Percentiles rank a stretch among this genome's conserved stretches.
Evolutionary conservation across 2,113 vertebrate genomes (phyloP).

Genomic region (Camelus dromedarius): DNA sequence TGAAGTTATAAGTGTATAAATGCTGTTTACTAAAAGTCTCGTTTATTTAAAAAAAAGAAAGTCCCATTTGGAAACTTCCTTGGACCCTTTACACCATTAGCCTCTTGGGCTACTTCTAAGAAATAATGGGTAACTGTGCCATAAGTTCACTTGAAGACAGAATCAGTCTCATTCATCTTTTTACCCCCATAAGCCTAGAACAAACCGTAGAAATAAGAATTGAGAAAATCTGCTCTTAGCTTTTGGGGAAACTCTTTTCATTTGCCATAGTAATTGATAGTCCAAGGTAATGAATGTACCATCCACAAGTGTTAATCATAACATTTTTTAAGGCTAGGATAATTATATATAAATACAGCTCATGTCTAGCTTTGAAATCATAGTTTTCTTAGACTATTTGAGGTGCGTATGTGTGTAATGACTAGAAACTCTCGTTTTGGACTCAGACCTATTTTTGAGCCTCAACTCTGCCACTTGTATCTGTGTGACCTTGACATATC

Average conservation of each 20-base stretch:
- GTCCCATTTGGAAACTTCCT: background rate
- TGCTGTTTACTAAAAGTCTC: background rate
- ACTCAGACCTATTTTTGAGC: background rate
- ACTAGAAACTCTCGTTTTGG: background rate
- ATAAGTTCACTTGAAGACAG: background rate
- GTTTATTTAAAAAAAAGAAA: background rate
- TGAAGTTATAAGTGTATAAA: background rate
- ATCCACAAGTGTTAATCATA: background rate
- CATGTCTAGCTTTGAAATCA: background rate
- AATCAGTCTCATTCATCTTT: background rate
- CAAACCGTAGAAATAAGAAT: background rate
- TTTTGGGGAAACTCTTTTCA: background rate
- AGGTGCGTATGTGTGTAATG: background rate
- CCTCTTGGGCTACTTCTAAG: background rate
- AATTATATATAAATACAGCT: background rate
- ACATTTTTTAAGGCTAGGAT: background rate
- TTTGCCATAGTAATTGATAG: background rate
- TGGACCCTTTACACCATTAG: background rate
- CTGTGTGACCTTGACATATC: background rate
- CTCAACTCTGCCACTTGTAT: background rate
- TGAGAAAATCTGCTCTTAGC: background rate
- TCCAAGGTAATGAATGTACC: background rate
- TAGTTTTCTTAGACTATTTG: background rate
- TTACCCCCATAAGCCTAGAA: background rate
- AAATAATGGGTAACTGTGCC: background rate